Evolutionary conservation across 2,888 invertebrate genomes (phyloP).

Genomic region (Cheilosia impressa): DNA sequence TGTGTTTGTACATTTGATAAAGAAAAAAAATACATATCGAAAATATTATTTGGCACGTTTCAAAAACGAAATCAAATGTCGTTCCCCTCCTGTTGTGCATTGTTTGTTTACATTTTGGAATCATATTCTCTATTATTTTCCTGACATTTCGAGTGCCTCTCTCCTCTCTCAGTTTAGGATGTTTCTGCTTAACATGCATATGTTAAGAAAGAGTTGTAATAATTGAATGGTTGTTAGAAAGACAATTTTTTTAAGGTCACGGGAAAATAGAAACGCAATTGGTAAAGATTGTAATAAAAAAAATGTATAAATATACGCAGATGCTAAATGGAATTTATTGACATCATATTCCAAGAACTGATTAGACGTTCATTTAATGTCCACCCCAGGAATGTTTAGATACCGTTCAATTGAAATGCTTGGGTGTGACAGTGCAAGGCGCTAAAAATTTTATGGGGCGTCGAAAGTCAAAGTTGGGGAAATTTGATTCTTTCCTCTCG

Average conservation of each 20-base stretch:
- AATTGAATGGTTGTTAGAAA: not conserved
- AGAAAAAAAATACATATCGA: constrained; percentile 8
- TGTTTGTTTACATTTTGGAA: constrained; percentile 33
- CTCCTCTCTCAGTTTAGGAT: not conserved
- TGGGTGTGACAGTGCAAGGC: not conserved
- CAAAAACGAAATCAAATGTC: constrained; percentile 18
- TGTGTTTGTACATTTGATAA: constrained; percentile 3
- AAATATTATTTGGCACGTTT: constrained; percentile 24
- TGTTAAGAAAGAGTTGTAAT: not conserved
- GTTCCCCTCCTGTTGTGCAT: not conserved
- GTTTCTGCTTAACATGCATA: not conserved
- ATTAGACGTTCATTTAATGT: constrained; percentile 27
- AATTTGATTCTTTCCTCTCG: too few relatives aligned
- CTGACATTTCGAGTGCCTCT: not conserved
- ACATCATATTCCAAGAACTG: constrained; percentile 8
- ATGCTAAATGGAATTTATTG: constrained; percentile 18
- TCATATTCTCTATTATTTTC: not conserved
- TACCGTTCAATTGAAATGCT: not conserved
- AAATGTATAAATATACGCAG: constrained; percentile 7
- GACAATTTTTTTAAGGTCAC: constrained; percentile 9
- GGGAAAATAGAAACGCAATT: not conserved
- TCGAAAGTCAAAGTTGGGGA: not conserved
- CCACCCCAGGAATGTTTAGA: constrained; percentile 5
- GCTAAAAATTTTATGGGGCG: not conserved
- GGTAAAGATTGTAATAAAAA: constrained; percentile 2